Base-by-base conservation (phyloP, 2,113 vertebrate genomes). In the Actenoides lindsayi region DNA sequence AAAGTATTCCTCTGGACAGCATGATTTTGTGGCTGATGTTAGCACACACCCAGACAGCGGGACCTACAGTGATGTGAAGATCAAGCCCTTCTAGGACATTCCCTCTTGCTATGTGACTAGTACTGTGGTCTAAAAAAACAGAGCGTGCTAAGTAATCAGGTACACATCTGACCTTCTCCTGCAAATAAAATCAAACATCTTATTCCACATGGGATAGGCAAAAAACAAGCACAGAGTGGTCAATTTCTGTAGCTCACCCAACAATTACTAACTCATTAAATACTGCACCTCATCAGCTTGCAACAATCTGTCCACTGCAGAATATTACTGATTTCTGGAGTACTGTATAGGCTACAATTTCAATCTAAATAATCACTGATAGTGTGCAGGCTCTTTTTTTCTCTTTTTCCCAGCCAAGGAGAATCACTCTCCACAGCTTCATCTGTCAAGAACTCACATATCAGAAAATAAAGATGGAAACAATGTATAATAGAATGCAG, bases 381-480 rank as follows among this genome's bases (percentile, higher is more conserved):
- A 42, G 6, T 24, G 30, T 48, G 20, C 13, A 87, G 18, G 11
- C 0, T 56, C 28, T 48, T 44, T 15, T 11, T 65, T 27, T 23
- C 10, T 5, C 13, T 39, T 79, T 44, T 83, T 44, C 69, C n/a
- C 53, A 50, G 35, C 16, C 62, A 79, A 75, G 13, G 6, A 76
- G 16, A 42, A 74, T 90, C 71, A 77, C 14, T 89, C 48, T 87
- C 83, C 56, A 71, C 76, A 79, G 25, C 42, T 83, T 87, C 44
- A 89, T 81, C 64, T 89, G 23, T 87, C 13, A 8, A 88, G 48
- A 28, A 51, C 57, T 67, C 0, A 1, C 35, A 59, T n/a, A 67
- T 63, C 51, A 90, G 64, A 60, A 94, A 90, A 94, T 67, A 75
- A 57, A 84, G 81, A 78, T 57, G 35, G 76, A 95, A 96, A 92